phyloP scores from a whole-genome alignment of 2,888 invertebrate genomes.

The Oligia latruncula region DNA sequence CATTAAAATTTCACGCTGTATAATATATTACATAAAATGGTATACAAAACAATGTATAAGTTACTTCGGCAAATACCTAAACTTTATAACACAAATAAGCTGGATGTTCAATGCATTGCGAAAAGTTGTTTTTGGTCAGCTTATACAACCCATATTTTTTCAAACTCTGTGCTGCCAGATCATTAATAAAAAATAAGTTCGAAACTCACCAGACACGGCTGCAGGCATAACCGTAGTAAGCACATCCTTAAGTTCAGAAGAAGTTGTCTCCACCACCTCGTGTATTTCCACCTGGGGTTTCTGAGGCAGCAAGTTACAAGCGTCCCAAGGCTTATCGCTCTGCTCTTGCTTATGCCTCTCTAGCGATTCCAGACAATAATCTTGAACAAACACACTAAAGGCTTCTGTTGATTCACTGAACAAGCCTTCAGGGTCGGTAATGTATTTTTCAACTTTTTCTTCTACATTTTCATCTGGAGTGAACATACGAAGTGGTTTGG shows the following conservation, averaged over 20 bases:
- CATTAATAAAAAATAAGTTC: background rate
- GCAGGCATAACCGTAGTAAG: slow-evolving; percentile 76
- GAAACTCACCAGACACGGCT: slow-evolving; percentile 76
- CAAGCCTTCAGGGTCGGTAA: slow-evolving; percentile 53
- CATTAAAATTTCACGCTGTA: too few relatives aligned
- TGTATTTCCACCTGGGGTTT: slow-evolving; percentile 70
- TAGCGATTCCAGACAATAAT: slow-evolving; percentile 80
- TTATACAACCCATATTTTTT: background rate
- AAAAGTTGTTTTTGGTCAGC: background rate
- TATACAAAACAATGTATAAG: background rate
- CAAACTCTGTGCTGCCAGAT: background rate
- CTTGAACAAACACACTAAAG: slow-evolving; percentile 80
- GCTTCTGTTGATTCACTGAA: slow-evolving; percentile 70
- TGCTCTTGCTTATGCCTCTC: slow-evolving; percentile 71
- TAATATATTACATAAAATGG: too few relatives aligned
- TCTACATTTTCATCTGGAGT: slow-evolving; percentile 70
- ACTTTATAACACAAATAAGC: background rate
- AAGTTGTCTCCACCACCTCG: slow-evolving; percentile 71
- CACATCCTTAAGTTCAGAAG: slow-evolving; percentile 77
- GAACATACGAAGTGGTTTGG: slow-evolving; percentile 75
- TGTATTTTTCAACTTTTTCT: slow-evolving; percentile 72
- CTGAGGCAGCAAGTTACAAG: slow-evolving; percentile 80
- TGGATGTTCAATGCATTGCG: background rate
- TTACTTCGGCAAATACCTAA: background rate
- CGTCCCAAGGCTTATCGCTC: slow-evolving; percentile 84